Conservation (phyloP, 2,797 vertebrate species). For the Remorina albescens region DNA sequence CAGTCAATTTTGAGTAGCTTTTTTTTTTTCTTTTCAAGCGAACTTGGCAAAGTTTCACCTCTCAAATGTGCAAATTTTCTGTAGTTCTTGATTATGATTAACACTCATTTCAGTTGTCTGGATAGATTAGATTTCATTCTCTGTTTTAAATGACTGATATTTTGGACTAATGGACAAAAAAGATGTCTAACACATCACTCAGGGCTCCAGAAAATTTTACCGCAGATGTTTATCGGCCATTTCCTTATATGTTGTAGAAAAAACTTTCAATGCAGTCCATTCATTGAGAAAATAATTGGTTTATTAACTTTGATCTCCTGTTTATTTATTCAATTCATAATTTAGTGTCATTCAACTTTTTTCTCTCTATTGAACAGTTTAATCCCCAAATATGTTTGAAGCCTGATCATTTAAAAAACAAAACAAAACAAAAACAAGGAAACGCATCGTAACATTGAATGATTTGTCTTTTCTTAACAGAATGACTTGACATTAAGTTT, state of each 20-base stretch:
- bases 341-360: background rate
- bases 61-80: background rate
- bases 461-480: background rate
- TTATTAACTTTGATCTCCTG: background rate
- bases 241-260: too few species aligned
- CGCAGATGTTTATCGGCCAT: too few species aligned
- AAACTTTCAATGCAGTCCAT: too few species aligned
- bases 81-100: background rate
- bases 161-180: background rate
- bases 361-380: background rate
- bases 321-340: background rate
- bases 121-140: background rate
- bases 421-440: too few species aligned
- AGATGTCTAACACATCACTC: too few species aligned
- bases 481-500: background rate
- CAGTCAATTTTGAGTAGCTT: background rate
- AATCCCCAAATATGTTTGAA: background rate
- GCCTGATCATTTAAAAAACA: background rate
- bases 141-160: background rate
- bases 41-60: background rate
- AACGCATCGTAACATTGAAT: too few species aligned
- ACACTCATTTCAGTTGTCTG: background rate
- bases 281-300: fast-evolving
- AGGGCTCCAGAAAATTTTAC: too few species aligned
- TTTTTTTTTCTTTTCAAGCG: too few species aligned